phyloP scores from a whole-genome alignment of 2,888 invertebrate species.

The Hesperia comma region DNA sequence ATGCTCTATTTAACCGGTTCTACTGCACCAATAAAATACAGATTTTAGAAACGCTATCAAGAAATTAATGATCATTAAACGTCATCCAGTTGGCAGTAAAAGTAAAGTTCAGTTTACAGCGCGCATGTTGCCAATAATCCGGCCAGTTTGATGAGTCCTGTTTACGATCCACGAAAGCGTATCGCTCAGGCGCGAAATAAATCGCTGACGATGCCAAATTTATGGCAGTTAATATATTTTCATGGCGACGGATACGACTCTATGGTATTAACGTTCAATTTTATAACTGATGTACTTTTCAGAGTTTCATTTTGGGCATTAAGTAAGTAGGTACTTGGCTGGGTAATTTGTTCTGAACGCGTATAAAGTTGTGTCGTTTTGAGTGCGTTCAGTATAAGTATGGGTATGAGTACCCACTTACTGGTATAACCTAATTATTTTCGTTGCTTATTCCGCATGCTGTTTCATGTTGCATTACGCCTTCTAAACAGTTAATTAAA shows the following conservation, averaged over 20 bases:
- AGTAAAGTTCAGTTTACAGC: constrained; percentile 56
- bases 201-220: constrained; percentile 76
- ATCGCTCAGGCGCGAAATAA: constrained; percentile 73
- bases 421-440: too few relatives aligned
- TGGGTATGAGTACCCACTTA: too few relatives aligned
- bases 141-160: constrained; percentile 66
- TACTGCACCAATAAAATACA: neutral
- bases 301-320: constrained; percentile 14
- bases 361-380: too few relatives aligned
- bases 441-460: too few relatives aligned
- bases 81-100: constrained; percentile 41
- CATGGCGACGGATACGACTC: constrained; percentile 54
- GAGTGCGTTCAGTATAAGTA: too few relatives aligned
- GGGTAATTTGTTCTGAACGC: neutral
- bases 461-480: too few relatives aligned
- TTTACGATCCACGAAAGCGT: constrained; percentile 69
- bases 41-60: constrained; percentile 13
- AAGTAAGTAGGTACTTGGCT: neutral
- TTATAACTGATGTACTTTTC: constrained; percentile 33
- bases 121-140: constrained; percentile 67
- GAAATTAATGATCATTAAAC: constrained; percentile 12
- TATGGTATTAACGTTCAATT: constrained; percentile 29
- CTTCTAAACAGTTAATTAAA: too few relatives aligned
- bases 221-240: constrained; percentile 77
- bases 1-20: neutral